phyloP scores from a whole-genome alignment of 2,797 vertebrate genomes.

The Microchirus variegatus region DNA sequence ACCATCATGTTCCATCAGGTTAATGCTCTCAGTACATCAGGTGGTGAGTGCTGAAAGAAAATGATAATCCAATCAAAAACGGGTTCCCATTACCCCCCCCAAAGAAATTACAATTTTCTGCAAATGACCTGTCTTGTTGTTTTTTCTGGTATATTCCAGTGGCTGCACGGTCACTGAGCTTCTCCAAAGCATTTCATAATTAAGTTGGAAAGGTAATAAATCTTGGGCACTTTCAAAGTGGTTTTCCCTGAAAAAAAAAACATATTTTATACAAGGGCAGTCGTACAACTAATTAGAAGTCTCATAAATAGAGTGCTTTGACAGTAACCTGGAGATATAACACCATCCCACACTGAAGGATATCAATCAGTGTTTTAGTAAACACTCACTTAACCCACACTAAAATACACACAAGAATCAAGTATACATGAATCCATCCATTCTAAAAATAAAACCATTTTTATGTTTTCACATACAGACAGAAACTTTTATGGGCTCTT shows the following conservation, averaged over 20 bases:
- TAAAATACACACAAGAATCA: neutral
- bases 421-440: neutral
- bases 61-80: neutral
- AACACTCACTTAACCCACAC: neutral
- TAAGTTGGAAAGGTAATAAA: constrained; percentile 21
- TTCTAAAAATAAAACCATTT: no score
- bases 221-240: constrained; percentile 11
- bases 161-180: neutral
- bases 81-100: neutral
- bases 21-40: no score
- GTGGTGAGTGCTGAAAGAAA: no score
- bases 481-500: neutral
- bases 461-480: constrained; percentile 19
- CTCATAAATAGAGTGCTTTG: constrained; percentile 7
- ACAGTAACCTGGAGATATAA: constrained; percentile 12
- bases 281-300: constrained; percentile 10
- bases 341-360: neutral
- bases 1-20: no score
- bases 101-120: neutral
- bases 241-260: neutral
- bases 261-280: neutral
- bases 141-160: neutral
- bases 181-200: constrained; percentile 13
- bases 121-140: neutral
- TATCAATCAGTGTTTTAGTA: neutral